These are phyloP conservation scores for Acrocephalus arundinaceus DNA, from an alignment of 2,113 vertebrate species.

Conservation along the genomic window DNA sequence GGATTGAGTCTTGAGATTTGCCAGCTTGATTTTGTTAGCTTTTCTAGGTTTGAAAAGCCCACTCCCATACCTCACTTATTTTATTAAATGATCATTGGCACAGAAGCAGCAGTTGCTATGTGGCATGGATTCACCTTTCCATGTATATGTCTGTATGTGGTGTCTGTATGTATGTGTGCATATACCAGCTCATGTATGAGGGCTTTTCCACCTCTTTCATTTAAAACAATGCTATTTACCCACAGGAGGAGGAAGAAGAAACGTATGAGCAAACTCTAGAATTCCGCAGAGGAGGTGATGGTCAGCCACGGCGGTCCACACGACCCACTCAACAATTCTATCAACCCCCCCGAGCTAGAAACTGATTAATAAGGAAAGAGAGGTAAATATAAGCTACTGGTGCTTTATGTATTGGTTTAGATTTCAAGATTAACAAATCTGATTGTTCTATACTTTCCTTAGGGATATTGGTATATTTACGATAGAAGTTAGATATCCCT, in stretches of 20 bases:
- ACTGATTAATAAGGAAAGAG: slow-evolving; percentile 74
- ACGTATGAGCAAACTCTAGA: slow-evolving; percentile 92
- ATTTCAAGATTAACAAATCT: background rate
- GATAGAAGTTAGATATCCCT: background rate
- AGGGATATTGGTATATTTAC: background rate
- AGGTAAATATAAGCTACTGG: slow-evolving; percentile 46
- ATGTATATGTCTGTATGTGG: background rate
- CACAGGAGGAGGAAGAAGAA: slow-evolving; percentile 92
- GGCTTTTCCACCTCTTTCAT: background rate
- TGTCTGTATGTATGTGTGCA: background rate
- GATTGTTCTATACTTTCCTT: background rate
- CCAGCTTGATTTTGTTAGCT: background rate
- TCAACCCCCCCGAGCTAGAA: slow-evolving; percentile 93
- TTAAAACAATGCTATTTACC: slow-evolving; percentile 71
- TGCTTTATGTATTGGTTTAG: background rate
- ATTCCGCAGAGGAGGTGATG: slow-evolving; percentile 93
- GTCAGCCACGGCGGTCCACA: slow-evolving; percentile 87
- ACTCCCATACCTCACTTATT: background rate
- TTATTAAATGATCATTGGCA: background rate
- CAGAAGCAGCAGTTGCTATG: background rate
- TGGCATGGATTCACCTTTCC: background rate
- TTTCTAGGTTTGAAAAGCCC: background rate
- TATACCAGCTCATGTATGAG: background rate
- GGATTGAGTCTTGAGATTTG: background rate
- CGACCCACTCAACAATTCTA: slow-evolving; percentile 97